Base-by-base conservation (phyloP, 1,140 invertebrate species). In the Chymomyza costata region DNA sequence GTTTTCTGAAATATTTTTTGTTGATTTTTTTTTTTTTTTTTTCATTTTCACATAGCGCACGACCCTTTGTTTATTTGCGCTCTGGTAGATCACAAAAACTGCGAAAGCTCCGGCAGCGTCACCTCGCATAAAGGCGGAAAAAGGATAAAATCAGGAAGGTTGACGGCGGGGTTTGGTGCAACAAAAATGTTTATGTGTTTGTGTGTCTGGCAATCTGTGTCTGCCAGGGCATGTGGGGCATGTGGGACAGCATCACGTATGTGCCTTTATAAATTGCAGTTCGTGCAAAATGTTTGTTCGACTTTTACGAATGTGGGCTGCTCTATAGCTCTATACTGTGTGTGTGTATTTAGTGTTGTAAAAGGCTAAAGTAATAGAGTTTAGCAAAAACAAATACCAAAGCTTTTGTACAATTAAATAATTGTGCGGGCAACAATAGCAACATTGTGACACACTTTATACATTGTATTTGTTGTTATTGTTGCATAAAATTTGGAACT, bases 211-310 rank as follows among this genome's bases (percentile, higher is more conserved):
- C 25, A 6, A 6, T n/a, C 18, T 28, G 10, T 11, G 13, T 15
- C 18, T 15, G 16, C 13, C 7, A n/a, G 50, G 5, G 39, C 34
- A 10, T 34, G 28, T 38, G 39, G 45, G 3, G 16, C n/a, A 14
- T 3, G 35, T 11, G 48, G 31, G 13, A 6, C 7, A 16, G 18
- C 32, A 11, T 64, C 71, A 78, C 73, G 73, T 80, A 61, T 80
- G 52, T 80, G 61, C 64, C 80, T 74, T 73, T 80, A 80, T 80
- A 80, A 80, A 80, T 80, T 80, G 73, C 73, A 80, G 46, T 49
- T 80, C 64, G 73, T 73, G 73, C 67, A 43, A 59, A 63, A 57
- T 50, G 63, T 65, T 69, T 57, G 70, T 47, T 49, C 37, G 57
- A 55, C 37, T 43, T 37, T 43, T 50, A n/a, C n/a, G 53, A 49